A percentile compares a stretch with the other conserved stretches of the same genome.
Evolutionary conservation across 2,888 invertebrate species (phyloP).

Genomic region (Chironomus tentans): DNA sequence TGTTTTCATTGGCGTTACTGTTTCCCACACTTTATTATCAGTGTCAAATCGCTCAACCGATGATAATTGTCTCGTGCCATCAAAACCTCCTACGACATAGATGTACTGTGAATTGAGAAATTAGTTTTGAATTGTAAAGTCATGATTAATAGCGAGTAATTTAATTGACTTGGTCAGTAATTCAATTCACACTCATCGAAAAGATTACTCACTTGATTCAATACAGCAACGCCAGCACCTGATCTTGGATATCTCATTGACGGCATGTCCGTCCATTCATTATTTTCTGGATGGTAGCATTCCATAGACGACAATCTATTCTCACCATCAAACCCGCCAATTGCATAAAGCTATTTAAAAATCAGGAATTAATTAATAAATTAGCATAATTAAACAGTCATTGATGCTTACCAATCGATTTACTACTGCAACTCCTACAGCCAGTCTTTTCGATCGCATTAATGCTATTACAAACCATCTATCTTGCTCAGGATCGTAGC

Average conservation of each 20-base stretch:
- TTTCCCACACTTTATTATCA: conserved; percentile 71
- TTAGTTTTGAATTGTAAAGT: not conserved
- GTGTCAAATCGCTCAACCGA: conserved; percentile 83
- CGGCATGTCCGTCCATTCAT: conserved; percentile 74
- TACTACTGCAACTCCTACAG: conserved; percentile 70
- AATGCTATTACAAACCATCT: conserved; percentile 66
- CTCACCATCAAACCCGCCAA: conserved; percentile 82
- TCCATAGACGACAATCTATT: conserved; percentile 70
- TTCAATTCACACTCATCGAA: too few relatives aligned
- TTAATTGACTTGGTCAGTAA: not conserved
- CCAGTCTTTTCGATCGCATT: conserved; percentile 70
- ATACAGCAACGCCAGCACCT: conserved; percentile 59
- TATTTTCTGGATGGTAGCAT: conserved; percentile 88
- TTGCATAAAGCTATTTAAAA: conserved; percentile 53
- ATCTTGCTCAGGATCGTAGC: conserved; percentile 80
- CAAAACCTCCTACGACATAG: conserved; percentile 93
- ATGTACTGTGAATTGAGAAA: conserved; percentile 53
- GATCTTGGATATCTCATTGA: conserved; percentile 71
- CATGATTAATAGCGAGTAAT: not conserved
- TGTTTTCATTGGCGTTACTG: conserved; percentile 62
- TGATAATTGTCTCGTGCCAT: conserved; percentile 70
- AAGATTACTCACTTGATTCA: not conserved
- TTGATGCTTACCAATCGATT: conserved; percentile 47
- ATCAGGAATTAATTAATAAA: not conserved
- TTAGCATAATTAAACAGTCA: conserved; percentile 29